Evolutionary conservation across 1,140 invertebrate genomes (phyloP), one percentile per base, ranked within the genome.

Genomic region (Caenorhabditis elegans): DNA sequence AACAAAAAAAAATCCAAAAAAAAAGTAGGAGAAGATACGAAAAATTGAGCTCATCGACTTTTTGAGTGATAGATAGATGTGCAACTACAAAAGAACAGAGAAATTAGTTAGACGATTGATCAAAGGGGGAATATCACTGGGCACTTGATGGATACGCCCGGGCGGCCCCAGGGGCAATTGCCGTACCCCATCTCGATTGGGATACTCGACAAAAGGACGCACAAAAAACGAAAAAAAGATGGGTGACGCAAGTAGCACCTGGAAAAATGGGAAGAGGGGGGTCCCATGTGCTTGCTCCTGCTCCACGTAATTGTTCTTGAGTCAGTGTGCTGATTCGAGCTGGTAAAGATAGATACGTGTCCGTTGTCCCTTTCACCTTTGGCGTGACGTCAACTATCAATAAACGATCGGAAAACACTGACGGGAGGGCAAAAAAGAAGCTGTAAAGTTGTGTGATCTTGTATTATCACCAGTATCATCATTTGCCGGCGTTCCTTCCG

Each of bases 81-180:
- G 60, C 60, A 70, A 34, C 36, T 70, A 70, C 60, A 70, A 70
- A 70, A 34, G 60, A 70, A 70, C 60, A 70, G 60, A 70, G 34
- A 70, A 70, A 70, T 70, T 70, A 70, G 60, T 70, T 70, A 70
- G 31, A 70, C 31, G 60, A 70, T 70, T 70, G 60, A 39, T 70
- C 34, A 70, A 28, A 24, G 60, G 34, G 4, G n/a, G 8, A 70
- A 70, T 39, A 70, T 39, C 39, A 36, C 60, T 39, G 60, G 60
- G 60, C 31, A 39, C 60, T 70, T 70, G 60, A 70, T 70, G n/a
- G 34, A 70, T 19, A 34, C 31, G 28, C 34, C 60, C 60, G 31
- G 31, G 60, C 60, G 34, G 60, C 2, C 60, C 31, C 28, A 5
- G 3, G 5, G 55, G 15, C 60, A 70, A 70, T 34, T 70, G 60